A percentile compares a stretch with the other conserved stretches of the same genome.
Conservation (phyloP, 37 sponge, comb jelly and placozoan species). For the Oopsacas minuta region DNA sequence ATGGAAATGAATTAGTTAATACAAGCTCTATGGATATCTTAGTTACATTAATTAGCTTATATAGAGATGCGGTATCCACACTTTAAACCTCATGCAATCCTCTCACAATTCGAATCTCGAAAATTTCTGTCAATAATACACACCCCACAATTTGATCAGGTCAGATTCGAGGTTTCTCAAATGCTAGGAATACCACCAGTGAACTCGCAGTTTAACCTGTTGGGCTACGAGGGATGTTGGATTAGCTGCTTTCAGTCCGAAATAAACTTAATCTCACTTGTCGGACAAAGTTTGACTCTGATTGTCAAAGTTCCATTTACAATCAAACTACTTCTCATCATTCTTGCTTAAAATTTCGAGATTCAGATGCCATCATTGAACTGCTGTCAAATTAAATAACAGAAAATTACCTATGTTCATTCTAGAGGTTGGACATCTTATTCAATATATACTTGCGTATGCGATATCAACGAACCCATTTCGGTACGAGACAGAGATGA, state of each 20-base stretch:
- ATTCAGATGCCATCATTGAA: background rate
- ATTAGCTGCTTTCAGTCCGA: background rate
- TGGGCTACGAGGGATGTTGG: background rate
- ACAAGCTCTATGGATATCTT: background rate
- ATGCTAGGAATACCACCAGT: background rate
- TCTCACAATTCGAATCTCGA: background rate
- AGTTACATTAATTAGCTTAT: background rate
- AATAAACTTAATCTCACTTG: background rate
- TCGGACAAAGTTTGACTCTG: background rate
- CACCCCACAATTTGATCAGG: background rate
- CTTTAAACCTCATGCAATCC: background rate
- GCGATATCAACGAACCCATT: too few species aligned
- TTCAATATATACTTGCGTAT: too few species aligned
- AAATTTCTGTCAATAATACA: background rate
- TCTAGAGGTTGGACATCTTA: background rate
- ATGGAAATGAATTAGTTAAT: background rate
- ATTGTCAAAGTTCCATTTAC: background rate
- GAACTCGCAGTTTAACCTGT: background rate
- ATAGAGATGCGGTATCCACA: background rate
- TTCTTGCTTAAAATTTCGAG: background rate
- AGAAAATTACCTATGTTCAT: background rate
- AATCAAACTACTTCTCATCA: background rate
- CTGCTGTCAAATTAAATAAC: background rate
- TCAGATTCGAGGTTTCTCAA: background rate
- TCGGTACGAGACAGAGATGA: too few species aligned